These are phyloP conservation scores for Rhinatrema bivittatum DNA, from an alignment of 2,797 vertebrate species.

Conservation along the genomic window DNA sequence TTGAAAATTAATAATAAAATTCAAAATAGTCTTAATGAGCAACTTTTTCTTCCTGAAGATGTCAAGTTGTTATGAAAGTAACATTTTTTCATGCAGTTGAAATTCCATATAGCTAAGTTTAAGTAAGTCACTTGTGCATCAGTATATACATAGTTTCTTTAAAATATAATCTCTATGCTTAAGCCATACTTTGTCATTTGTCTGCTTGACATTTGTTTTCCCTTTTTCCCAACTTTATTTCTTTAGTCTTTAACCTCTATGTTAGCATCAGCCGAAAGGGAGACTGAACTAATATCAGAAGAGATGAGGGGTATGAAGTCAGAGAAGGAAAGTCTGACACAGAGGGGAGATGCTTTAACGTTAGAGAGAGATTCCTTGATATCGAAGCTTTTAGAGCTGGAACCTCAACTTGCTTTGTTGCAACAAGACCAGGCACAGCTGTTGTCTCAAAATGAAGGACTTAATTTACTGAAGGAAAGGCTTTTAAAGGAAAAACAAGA, in stretches of 20 bases:
- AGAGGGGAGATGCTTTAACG: slow-evolving; percentile 64
- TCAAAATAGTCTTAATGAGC: no score
- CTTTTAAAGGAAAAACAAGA: slow-evolving; percentile 57
- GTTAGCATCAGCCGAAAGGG: slow-evolving; percentile 84
- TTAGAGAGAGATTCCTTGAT: slow-evolving; percentile 66
- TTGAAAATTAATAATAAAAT: no score
- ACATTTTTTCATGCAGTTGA: no score
- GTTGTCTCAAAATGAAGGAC: slow-evolving; percentile 53
- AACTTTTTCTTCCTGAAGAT: no score
- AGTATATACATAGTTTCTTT: slow-evolving; percentile 9
- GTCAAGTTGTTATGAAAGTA: not conserved
- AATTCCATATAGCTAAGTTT: no score
- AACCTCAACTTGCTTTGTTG: slow-evolving; percentile 51
- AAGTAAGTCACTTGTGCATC: slow-evolving; percentile 26
- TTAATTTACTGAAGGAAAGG: slow-evolving; percentile 51
- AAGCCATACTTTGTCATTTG: slow-evolving; percentile 34
- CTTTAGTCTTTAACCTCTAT: slow-evolving; percentile 85
- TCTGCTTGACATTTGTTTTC: slow-evolving; percentile 73
- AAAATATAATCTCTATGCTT: slow-evolving; percentile 18
- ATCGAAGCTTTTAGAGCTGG: slow-evolving; percentile 56
- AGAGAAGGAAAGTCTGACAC: slow-evolving; percentile 67
- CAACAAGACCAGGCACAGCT: slow-evolving; percentile 57
- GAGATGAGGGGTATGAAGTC: slow-evolving; percentile 75
- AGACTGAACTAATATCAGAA: slow-evolving; percentile 77
- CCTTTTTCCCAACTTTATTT: slow-evolving; percentile 65